Percentiles rank a stretch among this genome's conserved stretches.
Conservation (phyloP, 2,113 vertebrate genomes). For the Pardalotus punctatus region DNA sequence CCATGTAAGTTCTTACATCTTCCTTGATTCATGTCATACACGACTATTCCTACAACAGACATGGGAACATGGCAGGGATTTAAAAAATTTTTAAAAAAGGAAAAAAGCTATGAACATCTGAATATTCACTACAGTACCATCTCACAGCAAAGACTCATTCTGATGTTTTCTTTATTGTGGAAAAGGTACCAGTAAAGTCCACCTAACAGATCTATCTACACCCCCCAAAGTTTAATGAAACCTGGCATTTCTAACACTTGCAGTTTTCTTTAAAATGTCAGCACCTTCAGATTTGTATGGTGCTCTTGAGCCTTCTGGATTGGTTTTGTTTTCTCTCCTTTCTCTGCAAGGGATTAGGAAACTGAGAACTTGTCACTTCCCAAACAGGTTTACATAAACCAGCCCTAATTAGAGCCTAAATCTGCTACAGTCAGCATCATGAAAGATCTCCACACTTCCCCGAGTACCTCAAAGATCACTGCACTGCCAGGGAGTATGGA, state of each 20-base stretch:
- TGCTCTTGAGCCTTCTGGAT: neutral
- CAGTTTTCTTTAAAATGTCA: neutral
- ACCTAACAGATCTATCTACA: neutral
- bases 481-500: neutral
- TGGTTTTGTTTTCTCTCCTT: accelerated
- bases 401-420: neutral
- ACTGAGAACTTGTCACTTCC: neutral
- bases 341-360: neutral
- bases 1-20: neutral
- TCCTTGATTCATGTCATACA: neutral
- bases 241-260: neutral
- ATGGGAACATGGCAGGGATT: accelerated
- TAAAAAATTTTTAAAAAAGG: neutral
- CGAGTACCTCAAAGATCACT: neutral
- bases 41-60: neutral
- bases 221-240: neutral
- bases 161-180: neutral
- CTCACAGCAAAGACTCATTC: neutral
- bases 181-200: neutral
- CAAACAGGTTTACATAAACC: neutral
- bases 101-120: neutral
- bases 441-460: neutral
- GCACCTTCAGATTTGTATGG: neutral
- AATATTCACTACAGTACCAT: neutral
- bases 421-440: neutral